phyloP scores from a whole-genome alignment of 1,140 invertebrate genomes.

The Brachionus plicatilis region DNA sequence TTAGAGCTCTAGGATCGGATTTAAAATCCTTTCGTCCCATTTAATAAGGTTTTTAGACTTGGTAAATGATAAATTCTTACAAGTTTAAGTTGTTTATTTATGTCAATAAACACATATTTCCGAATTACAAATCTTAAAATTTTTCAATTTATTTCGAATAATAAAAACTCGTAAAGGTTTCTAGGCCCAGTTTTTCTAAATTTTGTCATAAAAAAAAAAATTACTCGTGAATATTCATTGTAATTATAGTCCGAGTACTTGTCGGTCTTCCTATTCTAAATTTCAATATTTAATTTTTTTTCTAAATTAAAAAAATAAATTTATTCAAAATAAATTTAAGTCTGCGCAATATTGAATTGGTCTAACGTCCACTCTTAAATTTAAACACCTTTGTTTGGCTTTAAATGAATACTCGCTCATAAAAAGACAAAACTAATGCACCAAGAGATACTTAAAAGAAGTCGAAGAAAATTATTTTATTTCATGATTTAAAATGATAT shows the following conservation, averaged over 20 bases:
- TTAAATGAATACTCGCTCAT: neutral
- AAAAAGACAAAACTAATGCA: neutral
- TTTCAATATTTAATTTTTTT: neutral
- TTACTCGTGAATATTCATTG: neutral
- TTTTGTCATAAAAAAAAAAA: neutral
- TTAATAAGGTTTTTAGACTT: neutral
- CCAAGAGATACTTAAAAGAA: too few relatives aligned
- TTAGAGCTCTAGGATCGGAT: neutral
- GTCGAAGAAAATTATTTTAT: too few relatives aligned
- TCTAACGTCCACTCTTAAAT: neutral
- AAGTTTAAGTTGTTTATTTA: conserved; percentile 29
- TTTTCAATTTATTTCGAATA: neutral
- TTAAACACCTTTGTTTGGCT: neutral
- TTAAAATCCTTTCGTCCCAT: neutral
- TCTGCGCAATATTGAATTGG: neutral
- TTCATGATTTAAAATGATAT: too few relatives aligned
- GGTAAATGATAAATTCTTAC: conserved; percentile 22
- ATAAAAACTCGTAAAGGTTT: neutral
- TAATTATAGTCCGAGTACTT: neutral
- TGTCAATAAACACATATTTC: conserved; percentile 25
- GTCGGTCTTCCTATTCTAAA: neutral
- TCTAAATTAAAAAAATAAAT: neutral
- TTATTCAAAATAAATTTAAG: neutral
- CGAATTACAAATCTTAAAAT: conserved; percentile 11
- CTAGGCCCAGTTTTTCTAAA: neutral